Conservation (phyloP, 2,113 vertebrate species). For the Hemiscyllium ocellatum region DNA sequence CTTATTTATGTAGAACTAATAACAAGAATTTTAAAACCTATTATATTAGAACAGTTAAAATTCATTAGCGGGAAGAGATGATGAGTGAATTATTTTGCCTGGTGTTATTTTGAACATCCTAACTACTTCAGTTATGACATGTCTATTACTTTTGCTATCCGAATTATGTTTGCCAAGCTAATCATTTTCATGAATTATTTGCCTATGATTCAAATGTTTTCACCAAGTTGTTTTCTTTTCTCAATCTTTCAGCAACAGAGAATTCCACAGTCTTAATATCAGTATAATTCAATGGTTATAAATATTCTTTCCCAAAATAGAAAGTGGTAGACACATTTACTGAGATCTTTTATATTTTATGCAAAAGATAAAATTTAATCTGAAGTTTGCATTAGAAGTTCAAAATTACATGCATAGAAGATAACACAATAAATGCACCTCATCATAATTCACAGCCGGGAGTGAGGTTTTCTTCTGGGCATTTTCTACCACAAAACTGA, state of each 20-base stretch:
- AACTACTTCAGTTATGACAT: not conserved
- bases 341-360: not conserved
- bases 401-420: not conserved
- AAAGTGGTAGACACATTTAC: not conserved
- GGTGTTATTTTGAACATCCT: not conserved
- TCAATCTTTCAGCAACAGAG: not conserved
- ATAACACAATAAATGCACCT: not conserved
- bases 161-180: not conserved
- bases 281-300: not conserved
- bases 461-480: not conserved
- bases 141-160: not conserved
- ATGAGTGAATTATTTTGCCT: not conserved
- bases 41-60: not conserved
- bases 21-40: not conserved
- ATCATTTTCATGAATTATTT: not conserved
- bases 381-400: not conserved
- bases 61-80: not conserved
- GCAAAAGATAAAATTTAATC: not conserved
- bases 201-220: not conserved
- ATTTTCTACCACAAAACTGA: not conserved
- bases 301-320: not conserved
- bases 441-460: not conserved
- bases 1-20: conserved; percentile 22
- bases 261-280: not conserved
- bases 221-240: not conserved